Base-by-base conservation (phyloP, 2,113 vertebrate species). In the Hucho hucho region DNA sequence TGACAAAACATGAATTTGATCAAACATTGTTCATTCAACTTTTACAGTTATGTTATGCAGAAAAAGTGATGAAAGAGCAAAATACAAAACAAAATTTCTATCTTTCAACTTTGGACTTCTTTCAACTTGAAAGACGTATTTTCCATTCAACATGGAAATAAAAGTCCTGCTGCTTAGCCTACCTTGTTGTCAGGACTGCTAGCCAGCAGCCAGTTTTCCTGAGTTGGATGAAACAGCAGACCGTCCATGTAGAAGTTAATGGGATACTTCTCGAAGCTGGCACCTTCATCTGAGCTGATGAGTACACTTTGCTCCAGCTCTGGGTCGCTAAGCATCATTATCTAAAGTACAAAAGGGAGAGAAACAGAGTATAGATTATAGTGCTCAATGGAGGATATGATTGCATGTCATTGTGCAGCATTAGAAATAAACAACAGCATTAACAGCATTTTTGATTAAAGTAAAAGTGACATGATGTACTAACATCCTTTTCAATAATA, bases 141-240 rank as follows among this genome's bases (percentile, higher is more conserved):
- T 46, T 76, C 76, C n/a, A 59, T 3, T 76, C n/a, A 70, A 74
- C 65, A 67, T 6, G 3, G 5, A 18, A 29, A 65, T 29, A 18
- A 53, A 49, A 49, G 47, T 49, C n/a, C 58, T 59, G 0, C 49
- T 24, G 58, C n/a, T 29, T 94, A 43, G 37, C 37, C 37, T 43
- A 98, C 97, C 95, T 97, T 99, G 86, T 95, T 95, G 88, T 97
- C 96, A 71, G 96, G 90, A 83, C 97, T 97, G 89, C 97, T 98
- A 11, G 96, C 96, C 79, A 99, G 92, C 46, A 99, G 95, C 97
- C 97, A 99, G 87, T 98, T 96, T 76, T 99, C 97, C 79, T 98
- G 95, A 32, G 90, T 91, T 3, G 97, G 96, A 73, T 99, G 97
- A 74, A 99, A 99, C 78, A 99, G 95, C 69, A 99, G 93, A 75